Percentiles rank a stretch among this genome's conserved stretches.
Conservation (phyloP, 2,797 vertebrate species). For the Arremon aurantiirostris region DNA sequence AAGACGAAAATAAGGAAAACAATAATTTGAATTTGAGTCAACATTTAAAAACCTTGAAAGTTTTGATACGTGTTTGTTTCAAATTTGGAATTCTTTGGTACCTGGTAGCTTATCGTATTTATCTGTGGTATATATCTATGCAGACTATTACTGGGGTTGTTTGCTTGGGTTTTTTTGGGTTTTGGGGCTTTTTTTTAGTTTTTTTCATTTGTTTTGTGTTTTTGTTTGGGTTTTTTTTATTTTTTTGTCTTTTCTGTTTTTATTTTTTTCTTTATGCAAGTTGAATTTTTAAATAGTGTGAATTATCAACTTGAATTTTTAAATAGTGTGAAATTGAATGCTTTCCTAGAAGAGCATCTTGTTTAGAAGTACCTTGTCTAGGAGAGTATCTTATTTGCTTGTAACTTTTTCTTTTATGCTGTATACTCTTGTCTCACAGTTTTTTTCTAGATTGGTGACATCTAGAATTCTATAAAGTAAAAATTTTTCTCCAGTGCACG, state of each 20-base stretch:
- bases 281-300: not conserved
- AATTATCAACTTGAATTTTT: not conserved
- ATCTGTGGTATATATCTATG: rapidly evolving
- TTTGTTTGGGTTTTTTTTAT: not conserved
- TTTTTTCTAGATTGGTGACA: not conserved
- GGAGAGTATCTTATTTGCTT: not conserved
- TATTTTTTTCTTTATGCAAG: too few relatives aligned
- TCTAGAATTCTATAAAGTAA: not conserved
- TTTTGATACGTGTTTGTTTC: not conserved
- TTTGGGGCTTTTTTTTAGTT: rapidly evolving
- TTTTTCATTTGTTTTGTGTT: not conserved
- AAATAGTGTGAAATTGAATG: not conserved
- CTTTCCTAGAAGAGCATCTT: not conserved
- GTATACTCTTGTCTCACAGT: rapidly evolving
- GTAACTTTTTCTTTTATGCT: not conserved
- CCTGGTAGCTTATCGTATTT: rapidly evolving
- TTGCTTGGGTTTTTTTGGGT: not conserved
- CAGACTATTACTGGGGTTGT: rapidly evolving
- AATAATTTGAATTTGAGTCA: not conserved
- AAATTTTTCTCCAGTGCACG: not conserved
- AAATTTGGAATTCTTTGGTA: not conserved
- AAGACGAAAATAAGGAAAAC: not conserved
- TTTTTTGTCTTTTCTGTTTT: not conserved
- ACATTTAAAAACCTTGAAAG: not conserved
- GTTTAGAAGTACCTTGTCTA: not conserved